phyloP scores from a whole-genome alignment of 1,140 invertebrate genomes.

The Nautilus pompilius region DNA sequence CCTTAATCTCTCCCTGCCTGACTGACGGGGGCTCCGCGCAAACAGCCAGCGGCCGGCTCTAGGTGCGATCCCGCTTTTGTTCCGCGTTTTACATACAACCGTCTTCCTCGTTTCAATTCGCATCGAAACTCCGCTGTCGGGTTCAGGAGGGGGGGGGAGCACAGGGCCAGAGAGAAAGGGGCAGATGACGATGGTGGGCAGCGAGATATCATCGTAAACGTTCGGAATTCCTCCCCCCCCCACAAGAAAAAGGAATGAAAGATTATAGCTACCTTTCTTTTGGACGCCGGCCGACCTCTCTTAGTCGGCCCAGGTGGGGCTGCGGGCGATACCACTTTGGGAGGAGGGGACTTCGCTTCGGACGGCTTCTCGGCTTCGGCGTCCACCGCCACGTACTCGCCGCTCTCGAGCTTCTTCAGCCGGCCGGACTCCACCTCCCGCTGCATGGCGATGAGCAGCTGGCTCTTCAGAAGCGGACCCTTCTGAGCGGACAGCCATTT shows the following conservation, averaged over 20 bases:
- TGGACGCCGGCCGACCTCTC: slow-evolving; percentile 1
- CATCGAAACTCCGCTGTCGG: too few relatives aligned
- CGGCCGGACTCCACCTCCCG: slow-evolving; percentile 22
- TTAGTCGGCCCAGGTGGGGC: background rate
- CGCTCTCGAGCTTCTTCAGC: slow-evolving; percentile 21
- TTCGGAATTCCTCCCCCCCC: background rate
- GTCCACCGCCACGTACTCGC: slow-evolving; percentile 12
- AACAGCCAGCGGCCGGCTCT: too few relatives aligned
- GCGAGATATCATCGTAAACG: background rate
- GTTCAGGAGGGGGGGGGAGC: background rate
- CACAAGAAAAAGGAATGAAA: background rate
- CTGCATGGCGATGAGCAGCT: slow-evolving; percentile 27
- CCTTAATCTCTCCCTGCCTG: too few relatives aligned
- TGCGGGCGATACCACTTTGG: too few relatives aligned
- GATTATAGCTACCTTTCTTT: background rate
- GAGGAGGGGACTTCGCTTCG: too few relatives aligned
- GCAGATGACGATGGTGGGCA: background rate
- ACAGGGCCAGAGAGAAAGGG: background rate
- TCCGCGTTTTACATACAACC: too few relatives aligned
- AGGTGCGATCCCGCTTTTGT: too few relatives aligned
- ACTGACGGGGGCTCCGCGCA: too few relatives aligned
- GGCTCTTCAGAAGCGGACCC: slow-evolving; percentile 20
- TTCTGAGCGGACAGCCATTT: slow-evolving; percentile 22
- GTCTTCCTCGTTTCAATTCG: too few relatives aligned
- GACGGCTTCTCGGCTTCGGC: too few relatives aligned